A percentile compares a stretch with the other conserved stretches of the same genome.
These are phyloP conservation scores for Graptemys geographica DNA, from an alignment of 2,797 vertebrate genomes.

Conservation along the genomic window DNA sequence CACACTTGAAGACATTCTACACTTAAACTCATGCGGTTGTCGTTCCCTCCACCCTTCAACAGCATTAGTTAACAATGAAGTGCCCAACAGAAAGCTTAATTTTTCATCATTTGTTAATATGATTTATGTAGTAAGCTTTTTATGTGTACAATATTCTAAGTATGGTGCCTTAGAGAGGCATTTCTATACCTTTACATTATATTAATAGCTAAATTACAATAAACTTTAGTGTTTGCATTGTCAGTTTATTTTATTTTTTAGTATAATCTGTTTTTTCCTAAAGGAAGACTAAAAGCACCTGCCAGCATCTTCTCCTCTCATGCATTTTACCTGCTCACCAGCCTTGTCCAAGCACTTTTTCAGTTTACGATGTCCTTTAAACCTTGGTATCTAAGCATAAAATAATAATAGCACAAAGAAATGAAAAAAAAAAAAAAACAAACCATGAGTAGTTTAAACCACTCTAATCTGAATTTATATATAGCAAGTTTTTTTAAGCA, in stretches of 20 bases:
- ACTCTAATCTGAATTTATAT: not conserved
- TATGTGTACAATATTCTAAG: not conserved
- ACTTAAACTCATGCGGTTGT: not conserved
- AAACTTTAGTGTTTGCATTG: not conserved
- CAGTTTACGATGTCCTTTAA: conserved; percentile 83
- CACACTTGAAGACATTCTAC: not conserved
- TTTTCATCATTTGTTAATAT: not conserved
- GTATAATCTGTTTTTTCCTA: conserved; percentile 3
- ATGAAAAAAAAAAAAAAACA: not conserved
- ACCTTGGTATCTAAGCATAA: conserved; percentile 87
- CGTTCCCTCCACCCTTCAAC: not conserved
- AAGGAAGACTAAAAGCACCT: not conserved
- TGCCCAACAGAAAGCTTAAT: not conserved
- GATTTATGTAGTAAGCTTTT: not conserved
- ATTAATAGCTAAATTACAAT: not conserved
- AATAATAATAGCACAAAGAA: conserved; percentile 61
- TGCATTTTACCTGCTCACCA: conserved; percentile 69
- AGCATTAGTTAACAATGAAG: not conserved
- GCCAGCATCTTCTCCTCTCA: conserved; percentile 1
- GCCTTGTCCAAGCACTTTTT: conserved; percentile 71
- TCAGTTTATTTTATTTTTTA: conserved; percentile 7
- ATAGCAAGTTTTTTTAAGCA: not conserved
- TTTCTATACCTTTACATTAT: not conserved
- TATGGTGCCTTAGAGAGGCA: not conserved
- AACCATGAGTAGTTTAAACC: not conserved